Evolutionary conservation across 2,888 invertebrate species (phyloP).

Genomic region (Cephus runcator): DNA sequence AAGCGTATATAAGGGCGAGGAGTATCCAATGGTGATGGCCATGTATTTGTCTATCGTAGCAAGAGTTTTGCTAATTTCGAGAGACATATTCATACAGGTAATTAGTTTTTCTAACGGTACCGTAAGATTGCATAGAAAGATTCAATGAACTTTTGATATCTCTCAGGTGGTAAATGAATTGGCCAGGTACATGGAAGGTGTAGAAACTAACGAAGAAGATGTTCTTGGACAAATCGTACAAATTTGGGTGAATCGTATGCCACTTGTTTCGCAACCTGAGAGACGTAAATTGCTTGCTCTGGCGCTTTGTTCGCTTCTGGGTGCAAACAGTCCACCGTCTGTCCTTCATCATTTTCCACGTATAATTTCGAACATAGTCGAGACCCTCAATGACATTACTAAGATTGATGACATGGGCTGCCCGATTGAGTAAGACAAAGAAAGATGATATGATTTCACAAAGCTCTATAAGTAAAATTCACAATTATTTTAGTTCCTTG

Average conservation of each 20-base stretch:
- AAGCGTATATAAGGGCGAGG: constrained; percentile 75
- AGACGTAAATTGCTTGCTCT: constrained; percentile 86
- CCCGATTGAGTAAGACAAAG: constrained; percentile 70
- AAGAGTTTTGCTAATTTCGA: constrained; percentile 78
- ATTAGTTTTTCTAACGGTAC: not conserved
- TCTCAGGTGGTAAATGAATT: constrained; percentile 49
- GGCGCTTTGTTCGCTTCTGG: constrained; percentile 73
- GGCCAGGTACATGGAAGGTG: constrained; percentile 50
- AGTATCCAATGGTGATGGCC: constrained; percentile 79
- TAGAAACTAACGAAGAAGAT: constrained; percentile 70
- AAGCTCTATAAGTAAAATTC: not conserved
- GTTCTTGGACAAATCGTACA: constrained; percentile 79
- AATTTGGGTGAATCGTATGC: constrained; percentile 84
- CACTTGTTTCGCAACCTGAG: constrained; percentile 80
- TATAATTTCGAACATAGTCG: constrained; percentile 79
- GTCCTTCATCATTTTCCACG: constrained; percentile 79
- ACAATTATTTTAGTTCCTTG: constrained; percentile 58
- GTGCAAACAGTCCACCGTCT: constrained; percentile 73
- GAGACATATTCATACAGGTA: constrained; percentile 60
- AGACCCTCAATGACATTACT: constrained; percentile 84
- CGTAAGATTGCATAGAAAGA: not conserved
- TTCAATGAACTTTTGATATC: constrained; percentile 5
- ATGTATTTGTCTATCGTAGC: constrained; percentile 83
- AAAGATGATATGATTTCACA: not conserved
- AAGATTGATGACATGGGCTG: constrained; percentile 75